Percentiles rank a stretch among this genome's conserved stretches.
Evolutionary conservation across 2,797 vertebrate genomes (phyloP).

Genomic region (Microctenopoma stevenorrisi): DNA sequence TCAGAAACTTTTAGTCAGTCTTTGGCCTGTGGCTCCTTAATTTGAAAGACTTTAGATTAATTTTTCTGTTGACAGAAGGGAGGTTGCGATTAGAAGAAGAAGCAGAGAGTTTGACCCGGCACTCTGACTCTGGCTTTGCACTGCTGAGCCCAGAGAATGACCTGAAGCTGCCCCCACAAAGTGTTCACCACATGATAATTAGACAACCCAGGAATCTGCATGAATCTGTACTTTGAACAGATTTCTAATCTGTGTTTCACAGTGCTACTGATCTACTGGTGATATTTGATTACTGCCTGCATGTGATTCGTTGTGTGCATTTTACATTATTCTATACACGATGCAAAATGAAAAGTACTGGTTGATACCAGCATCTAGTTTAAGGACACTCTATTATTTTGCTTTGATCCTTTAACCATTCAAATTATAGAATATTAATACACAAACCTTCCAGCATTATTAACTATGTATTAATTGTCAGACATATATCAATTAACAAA

Average conservation of each 20-base stretch:
- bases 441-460: neutral
- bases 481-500: neutral
- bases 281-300: constrained; percentile 9
- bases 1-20: constrained; percentile 14
- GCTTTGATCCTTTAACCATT: constrained; percentile 6
- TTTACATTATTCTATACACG: constrained; percentile 2
- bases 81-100: constrained; percentile 43
- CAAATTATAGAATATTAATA: neutral
- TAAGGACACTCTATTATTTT: constrained; percentile 30
- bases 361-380: constrained; percentile 57
- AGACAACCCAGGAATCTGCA: constrained; percentile 36
- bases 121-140: constrained; percentile 62
- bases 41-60: constrained; percentile 23
- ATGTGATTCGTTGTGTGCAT: constrained; percentile 11
- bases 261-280: neutral
- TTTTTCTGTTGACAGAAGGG: constrained; percentile 54
- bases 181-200: constrained; percentile 50
- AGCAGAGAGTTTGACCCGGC: constrained; percentile 69
- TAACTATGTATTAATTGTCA: neutral
- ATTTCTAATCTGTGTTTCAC: constrained; percentile 3
- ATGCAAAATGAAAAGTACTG: neutral
- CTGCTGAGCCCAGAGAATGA: constrained; percentile 69
- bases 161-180: constrained; percentile 60
- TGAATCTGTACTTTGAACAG: constrained; percentile 41
- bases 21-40: constrained; percentile 22